phyloP scores from a whole-genome alignment of 2,113 vertebrate genomes.

The Microtus pennsylvanicus region DNA sequence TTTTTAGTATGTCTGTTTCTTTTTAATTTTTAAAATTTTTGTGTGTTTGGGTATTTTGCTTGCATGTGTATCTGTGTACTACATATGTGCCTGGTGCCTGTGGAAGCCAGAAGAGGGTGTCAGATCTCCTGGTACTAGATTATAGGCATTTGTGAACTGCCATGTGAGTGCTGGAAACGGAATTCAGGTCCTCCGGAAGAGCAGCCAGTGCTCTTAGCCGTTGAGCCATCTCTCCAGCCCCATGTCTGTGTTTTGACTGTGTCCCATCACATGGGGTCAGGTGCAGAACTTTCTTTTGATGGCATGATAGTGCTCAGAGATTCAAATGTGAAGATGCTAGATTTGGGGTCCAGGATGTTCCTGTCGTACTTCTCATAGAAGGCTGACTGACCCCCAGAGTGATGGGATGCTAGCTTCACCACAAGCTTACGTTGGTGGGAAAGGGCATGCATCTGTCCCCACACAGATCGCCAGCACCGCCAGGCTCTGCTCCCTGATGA shows the following conservation, averaged over 20 bases:
- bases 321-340: neutral
- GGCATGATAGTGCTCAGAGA: neutral
- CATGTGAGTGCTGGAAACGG: neutral
- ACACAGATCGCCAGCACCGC: neutral
- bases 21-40: neutral
- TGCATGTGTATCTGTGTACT: neutral
- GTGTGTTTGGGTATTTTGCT: neutral
- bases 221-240: neutral
- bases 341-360: neutral
- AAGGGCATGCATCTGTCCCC: accelerated
- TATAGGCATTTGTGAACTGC: neutral
- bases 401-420: neutral
- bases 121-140: neutral
- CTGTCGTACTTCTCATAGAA: neutral
- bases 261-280: too few relatives aligned
- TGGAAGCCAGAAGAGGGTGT: neutral
- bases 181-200: neutral
- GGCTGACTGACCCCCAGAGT: neutral
- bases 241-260: neutral
- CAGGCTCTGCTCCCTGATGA: neutral
- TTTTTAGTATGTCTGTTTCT: neutral
- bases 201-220: neutral
- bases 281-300: neutral
- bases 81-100: neutral
- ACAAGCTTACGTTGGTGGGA: neutral